phyloP scores from a whole-genome alignment of 2,113 vertebrate species.

The Pollachius pollachius region DNA sequence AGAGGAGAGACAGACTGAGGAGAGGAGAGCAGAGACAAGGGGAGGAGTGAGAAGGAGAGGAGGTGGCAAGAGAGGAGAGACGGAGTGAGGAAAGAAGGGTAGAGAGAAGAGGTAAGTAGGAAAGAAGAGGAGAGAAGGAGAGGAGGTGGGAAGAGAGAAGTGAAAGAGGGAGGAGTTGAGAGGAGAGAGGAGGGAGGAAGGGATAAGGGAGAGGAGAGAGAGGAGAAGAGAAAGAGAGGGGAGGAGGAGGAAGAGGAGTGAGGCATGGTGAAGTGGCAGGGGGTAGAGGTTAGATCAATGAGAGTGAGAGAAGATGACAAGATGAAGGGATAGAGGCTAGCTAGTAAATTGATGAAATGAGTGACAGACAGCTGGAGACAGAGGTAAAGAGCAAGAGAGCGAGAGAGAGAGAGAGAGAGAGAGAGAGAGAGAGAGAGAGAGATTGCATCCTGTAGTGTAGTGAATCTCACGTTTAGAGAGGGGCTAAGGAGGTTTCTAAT shows the following conservation, averaged over 20 bases:
- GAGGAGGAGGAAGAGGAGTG: neutral
- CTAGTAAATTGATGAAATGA: no score
- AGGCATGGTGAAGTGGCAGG: neutral
- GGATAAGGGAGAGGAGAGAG: neutral
- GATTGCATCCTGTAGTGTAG: neutral
- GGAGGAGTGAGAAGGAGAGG: neutral
- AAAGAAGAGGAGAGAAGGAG: neutral
- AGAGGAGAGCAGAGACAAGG: neutral
- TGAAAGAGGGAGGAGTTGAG: neutral
- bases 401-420: slow-evolving; percentile 21
- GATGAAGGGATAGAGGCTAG: no score
- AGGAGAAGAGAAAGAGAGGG: neutral
- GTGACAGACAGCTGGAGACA: no score
- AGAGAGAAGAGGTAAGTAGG: neutral
- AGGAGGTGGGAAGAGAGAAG: neutral
- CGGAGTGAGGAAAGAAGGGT: neutral
- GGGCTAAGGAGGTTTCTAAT: no score
- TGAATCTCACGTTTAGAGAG: no score
- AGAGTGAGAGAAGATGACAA: slow-evolving; percentile 6
- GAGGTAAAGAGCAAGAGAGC: slow-evolving; percentile 6
- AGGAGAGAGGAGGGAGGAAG: neutral
- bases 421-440: slow-evolving; percentile 30
- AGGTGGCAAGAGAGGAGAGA: slow-evolving; percentile 2
- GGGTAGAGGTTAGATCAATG: neutral
- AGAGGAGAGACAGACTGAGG: neutral